Evolutionary conservation across 2,113 vertebrate species (phyloP).

Genomic region (Pachyramphus minor): DNA sequence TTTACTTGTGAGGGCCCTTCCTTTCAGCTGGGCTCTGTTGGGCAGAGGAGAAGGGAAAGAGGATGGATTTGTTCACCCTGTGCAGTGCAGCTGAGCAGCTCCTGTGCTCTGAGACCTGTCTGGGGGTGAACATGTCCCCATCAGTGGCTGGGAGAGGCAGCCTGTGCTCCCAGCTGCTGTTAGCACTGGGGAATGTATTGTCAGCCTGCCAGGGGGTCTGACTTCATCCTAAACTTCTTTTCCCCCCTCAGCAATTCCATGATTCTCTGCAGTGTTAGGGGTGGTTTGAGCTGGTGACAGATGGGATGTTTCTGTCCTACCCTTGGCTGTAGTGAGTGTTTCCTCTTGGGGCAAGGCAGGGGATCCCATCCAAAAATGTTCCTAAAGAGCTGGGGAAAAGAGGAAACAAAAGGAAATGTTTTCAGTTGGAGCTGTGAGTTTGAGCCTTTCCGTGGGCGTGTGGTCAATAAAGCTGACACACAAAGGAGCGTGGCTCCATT

Average conservation of each 20-base stretch:
- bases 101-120: background rate
- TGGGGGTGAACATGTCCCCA: too few relatives aligned
- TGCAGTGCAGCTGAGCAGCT: background rate
- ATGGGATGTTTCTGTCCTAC: background rate
- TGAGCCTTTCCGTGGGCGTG: background rate
- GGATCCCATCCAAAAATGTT: background rate
- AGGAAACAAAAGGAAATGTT: background rate
- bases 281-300: background rate
- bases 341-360: background rate
- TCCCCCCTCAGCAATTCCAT: background rate
- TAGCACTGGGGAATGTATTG: background rate
- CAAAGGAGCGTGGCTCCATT: accelerated
- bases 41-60: background rate
- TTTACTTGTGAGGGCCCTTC: background rate
- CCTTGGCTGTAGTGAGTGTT: background rate
- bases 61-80: background rate
- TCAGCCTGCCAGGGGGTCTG: background rate
- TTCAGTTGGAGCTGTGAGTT: background rate
- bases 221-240: background rate
- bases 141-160: background rate
- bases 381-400: background rate
- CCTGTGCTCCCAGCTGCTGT: background rate
- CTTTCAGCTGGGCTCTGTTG: background rate
- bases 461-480: background rate
- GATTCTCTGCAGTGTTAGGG: accelerated